Evolutionary conservation across 2,888 invertebrate genomes (phyloP).

Genomic region (Ypsolopha scabrella): DNA sequence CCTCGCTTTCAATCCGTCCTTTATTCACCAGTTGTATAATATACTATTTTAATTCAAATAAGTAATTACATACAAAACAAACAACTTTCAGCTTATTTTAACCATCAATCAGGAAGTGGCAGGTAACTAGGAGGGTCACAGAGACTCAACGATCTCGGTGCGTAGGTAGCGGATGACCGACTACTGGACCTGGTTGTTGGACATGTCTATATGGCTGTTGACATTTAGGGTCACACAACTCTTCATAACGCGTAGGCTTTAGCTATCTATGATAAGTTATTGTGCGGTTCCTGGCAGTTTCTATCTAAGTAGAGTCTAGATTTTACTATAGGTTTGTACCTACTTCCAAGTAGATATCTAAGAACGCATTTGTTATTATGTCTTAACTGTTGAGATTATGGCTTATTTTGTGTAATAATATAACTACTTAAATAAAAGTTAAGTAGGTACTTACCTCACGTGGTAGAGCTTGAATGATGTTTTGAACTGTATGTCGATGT

Average conservation of each 20-base stretch:
- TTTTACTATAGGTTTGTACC: too few species aligned
- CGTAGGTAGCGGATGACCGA: conserved; percentile 3
- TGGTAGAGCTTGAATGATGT: conserved; percentile 7
- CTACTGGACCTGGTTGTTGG: conserved; percentile 2
- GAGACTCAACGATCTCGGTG: conserved; percentile 4
- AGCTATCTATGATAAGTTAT: too few species aligned
- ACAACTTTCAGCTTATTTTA: conserved; percentile 2
- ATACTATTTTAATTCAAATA: not conserved
- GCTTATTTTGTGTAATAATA: conserved; percentile 6
- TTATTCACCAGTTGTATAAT: too few species aligned
- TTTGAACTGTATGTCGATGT: conserved; percentile 6
- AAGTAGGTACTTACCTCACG: conserved; percentile 5
- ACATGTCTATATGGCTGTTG: not conserved
- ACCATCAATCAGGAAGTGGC: conserved; percentile 2
- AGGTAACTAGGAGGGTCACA: conserved; percentile 4
- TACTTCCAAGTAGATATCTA: too few species aligned
- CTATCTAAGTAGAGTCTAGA: too few species aligned
- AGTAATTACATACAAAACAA: not conserved
- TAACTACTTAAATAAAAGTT: conserved; percentile 3
- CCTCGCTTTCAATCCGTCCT: too few species aligned
- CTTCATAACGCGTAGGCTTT: too few species aligned
- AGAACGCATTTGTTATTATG: not conserved
- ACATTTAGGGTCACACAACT: too few species aligned
- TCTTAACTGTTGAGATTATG: conserved; percentile 6
- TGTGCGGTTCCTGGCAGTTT: too few species aligned